A percentile compares a stretch with the other conserved stretches of the same genome.
phyloP scores from a whole-genome alignment of 2,797 vertebrate species.

The Erethizon dorsatum region DNA sequence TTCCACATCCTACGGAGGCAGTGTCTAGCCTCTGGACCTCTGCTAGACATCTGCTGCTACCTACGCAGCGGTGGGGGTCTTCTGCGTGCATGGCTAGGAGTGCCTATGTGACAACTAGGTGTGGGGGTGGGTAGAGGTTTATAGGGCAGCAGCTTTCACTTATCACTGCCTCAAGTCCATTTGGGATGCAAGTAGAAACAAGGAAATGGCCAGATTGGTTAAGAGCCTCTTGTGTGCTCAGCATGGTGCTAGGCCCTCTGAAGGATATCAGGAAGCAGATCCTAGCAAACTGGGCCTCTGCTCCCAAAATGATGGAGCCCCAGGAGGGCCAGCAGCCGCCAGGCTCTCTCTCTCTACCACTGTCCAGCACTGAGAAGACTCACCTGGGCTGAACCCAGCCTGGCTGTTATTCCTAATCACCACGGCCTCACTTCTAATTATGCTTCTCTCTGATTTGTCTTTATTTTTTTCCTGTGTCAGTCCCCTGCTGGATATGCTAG shows the following conservation, averaged over 20 bases:
- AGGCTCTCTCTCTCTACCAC: not conserved
- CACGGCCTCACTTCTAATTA: not conserved
- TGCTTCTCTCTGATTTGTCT: not conserved
- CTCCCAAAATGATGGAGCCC: not conserved
- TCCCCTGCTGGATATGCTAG: not conserved
- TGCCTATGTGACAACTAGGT: not conserved
- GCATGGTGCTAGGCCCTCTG: not conserved
- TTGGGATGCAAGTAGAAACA: conserved; percentile 34
- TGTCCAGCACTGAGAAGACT: not conserved
- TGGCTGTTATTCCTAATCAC: not conserved
- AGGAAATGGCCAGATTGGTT: not conserved
- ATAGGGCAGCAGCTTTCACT: not conserved
- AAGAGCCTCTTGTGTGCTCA: not conserved
- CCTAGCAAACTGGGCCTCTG: not conserved
- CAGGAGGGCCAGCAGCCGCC: not conserved
- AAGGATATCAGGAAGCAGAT: conserved; percentile 6
- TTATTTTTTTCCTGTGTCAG: not conserved
- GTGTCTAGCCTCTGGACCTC: not conserved
- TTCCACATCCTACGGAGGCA: not conserved
- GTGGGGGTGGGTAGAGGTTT: not conserved
- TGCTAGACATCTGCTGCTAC: not conserved
- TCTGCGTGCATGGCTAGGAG: not conserved
- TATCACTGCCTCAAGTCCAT: not conserved
- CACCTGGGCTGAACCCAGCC: not conserved
- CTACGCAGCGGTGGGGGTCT: not conserved